Percentiles rank a stretch among this genome's conserved stretches.
These are phyloP conservation scores for Salarias fasciatus DNA, from an alignment of 2,797 vertebrate genomes.

Conservation along the genomic window DNA sequence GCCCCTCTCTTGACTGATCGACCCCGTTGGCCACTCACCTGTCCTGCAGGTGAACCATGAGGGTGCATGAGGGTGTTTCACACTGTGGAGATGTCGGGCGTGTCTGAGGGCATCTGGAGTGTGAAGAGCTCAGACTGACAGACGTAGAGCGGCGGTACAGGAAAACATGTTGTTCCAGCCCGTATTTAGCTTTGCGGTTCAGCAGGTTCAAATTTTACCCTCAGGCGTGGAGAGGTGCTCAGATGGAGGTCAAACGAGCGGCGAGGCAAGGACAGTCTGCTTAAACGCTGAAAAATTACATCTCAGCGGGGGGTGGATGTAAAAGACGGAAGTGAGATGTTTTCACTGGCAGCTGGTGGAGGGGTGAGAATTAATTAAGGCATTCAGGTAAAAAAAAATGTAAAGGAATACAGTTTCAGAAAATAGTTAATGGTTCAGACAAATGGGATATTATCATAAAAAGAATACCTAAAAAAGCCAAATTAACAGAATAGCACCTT, in stretches of 20 bases:
- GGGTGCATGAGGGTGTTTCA: slow-evolving; percentile 42
- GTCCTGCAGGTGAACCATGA: slow-evolving; percentile 66
- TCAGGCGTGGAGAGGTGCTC: slow-evolving; percentile 33
- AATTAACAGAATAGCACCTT: no score
- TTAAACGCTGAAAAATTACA: no score
- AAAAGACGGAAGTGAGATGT: no score
- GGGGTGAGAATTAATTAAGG: no score
- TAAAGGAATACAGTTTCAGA: no score
- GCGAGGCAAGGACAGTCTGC: not conserved
- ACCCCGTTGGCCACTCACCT: slow-evolving; percentile 39
- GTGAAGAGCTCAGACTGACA: slow-evolving; percentile 60
- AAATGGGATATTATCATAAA: no score
- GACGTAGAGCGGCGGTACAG: slow-evolving; percentile 33
- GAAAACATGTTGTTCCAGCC: slow-evolving; percentile 48
- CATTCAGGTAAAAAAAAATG: no score
- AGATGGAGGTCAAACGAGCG: slow-evolving; percentile 36
- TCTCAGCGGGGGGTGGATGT: no score
- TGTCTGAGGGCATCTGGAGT: slow-evolving; percentile 66
- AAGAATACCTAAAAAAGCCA: no score
- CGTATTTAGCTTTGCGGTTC: slow-evolving; percentile 38
- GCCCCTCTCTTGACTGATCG: slow-evolving; percentile 18
- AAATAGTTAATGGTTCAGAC: no score
- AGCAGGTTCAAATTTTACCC: slow-evolving; percentile 55
- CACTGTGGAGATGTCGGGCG: slow-evolving; percentile 41
- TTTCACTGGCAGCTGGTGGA: no score